Evolutionary conservation across 2,888 invertebrate genomes (phyloP).

Genomic region (Lucinisca nassula): DNA sequence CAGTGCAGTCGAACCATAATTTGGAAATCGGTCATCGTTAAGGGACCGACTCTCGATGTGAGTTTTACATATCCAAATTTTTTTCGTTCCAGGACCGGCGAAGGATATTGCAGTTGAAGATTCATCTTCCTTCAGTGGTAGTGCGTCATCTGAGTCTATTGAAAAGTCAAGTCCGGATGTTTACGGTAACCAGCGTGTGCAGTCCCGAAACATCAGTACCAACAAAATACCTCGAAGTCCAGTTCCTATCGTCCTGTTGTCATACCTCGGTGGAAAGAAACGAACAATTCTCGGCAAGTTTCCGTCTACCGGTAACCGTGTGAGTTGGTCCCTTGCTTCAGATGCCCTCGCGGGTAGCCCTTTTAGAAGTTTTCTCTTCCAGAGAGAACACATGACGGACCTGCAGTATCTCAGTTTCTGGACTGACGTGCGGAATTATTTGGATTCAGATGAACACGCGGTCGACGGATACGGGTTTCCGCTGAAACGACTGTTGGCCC

Average conservation of each 20-base stretch:
- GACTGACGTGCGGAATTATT: slow-evolving; percentile 73
- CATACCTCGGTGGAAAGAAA: slow-evolving; percentile 69
- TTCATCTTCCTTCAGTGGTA: neutral
- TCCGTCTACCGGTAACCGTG: slow-evolving; percentile 58
- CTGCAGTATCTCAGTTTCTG: slow-evolving; percentile 73
- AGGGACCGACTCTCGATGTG: too few relatives aligned
- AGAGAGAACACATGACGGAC: slow-evolving; percentile 41
- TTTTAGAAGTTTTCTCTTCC: slow-evolving; percentile 60
- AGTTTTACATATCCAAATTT: too few relatives aligned
- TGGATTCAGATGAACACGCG: slow-evolving; percentile 70
- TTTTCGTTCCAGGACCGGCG: slow-evolving; percentile 46
- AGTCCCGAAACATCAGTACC: slow-evolving; percentile 25
- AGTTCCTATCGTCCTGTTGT: slow-evolving; percentile 58
- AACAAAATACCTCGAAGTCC: slow-evolving; percentile 44
- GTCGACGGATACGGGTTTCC: slow-evolving; percentile 64
- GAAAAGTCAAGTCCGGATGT: slow-evolving; percentile 45
- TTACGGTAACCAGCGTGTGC: neutral
- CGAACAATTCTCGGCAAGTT: slow-evolving; percentile 52
- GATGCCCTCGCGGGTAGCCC: slow-evolving; percentile 73
- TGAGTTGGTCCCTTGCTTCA: slow-evolving; percentile 71
- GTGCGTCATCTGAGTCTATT: neutral
- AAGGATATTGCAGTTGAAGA: slow-evolving; percentile 34
- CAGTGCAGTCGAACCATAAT: too few relatives aligned
- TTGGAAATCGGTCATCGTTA: too few relatives aligned
- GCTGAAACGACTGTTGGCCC: slow-evolving; percentile 54